Percentiles rank a stretch among this genome's conserved stretches.
Conservation (phyloP, 92 coral and sea anemone genomes). For the Epizoanthus stellaris region DNA sequence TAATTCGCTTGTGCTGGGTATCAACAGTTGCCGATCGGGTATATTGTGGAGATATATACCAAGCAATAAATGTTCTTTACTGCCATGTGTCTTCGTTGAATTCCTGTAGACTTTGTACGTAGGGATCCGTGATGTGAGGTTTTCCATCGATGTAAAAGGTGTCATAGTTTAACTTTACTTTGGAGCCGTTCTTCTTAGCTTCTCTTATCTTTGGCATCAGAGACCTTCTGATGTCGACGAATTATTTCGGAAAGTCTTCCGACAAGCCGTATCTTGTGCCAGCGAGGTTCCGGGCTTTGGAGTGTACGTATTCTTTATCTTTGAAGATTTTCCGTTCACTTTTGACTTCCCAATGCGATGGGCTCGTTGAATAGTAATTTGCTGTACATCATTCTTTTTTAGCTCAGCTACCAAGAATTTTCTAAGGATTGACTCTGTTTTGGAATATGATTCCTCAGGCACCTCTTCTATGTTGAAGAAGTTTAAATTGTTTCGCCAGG, state of each 20-base stretch:
- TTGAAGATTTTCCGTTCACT: not conserved
- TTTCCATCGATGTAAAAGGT: no score
- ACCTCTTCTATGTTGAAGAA: constrained; percentile 9
- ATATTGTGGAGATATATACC: not conserved
- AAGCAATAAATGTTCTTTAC: not conserved
- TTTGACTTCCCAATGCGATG: constrained; percentile 26
- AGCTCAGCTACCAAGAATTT: not conserved
- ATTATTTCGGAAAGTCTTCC: constrained; percentile 25
- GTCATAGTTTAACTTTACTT: not conserved
- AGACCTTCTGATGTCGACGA: constrained; percentile 16
- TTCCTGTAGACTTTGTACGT: no score
- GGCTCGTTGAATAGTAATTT: constrained; percentile 27
- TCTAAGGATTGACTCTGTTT: not conserved
- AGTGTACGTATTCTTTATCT: not conserved
- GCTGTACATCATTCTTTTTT: not conserved
- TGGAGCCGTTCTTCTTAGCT: constrained; percentile 24
- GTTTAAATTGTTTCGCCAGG: constrained; percentile 5
- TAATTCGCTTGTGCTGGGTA: no score
- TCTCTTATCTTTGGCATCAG: constrained; percentile 11
- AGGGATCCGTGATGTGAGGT: no score
- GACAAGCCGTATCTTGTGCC: constrained; percentile 8
- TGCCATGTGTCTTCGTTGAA: no score
- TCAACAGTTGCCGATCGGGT: no score
- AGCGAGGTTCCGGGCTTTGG: not conserved
- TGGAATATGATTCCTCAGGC: not conserved